Evolutionary conservation across 1,140 invertebrate genomes (phyloP), one percentile per base, ranked within the genome.

Genomic region (Drosophila micromelanica): DNA sequence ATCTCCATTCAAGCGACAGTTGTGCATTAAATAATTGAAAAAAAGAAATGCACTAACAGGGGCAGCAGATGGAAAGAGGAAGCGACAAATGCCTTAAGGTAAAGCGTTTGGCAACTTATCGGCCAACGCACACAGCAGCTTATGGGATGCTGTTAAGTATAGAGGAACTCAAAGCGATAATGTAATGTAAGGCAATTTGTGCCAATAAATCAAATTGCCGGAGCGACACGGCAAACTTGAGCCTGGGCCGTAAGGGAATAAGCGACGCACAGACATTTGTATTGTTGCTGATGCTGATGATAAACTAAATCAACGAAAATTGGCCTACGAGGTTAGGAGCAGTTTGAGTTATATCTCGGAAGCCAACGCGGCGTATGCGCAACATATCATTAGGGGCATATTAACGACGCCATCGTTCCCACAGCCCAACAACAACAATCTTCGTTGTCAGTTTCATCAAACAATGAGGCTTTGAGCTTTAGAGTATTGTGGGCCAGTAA

Each of bases 291-390:
- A 40, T 54, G 73, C 74, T 87, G 75, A 67, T 89, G 82, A 89
- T 87, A 89, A 87, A 89, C 84, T 84, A 87, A 87, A 87, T 87
- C 79, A 87, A 89, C 84, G 82, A 89, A 87, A 87, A 87, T 87
- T 87, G 84, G 84, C 79, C 89, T 87, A 87, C 84, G 71, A 73
- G 59, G 70, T 59, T 78, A 78, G 69, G 82, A 87, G 27, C 27
- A 5, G 76, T 86, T 86, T 86, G 82, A 86, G 82, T 86, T 86
- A 86, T 86, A 80, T 75, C 51, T 49, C 30, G 37, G 60, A 56
- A 35, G 74, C 67, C 64, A 63, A 89, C 68, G 68, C 63, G 63
- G 72, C 82, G 82, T 86, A 82, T 86, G 56, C 75, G 82, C 61
- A 86, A 87, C 78, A 73, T 82, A 78, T 87, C 71, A 86, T 73